Percentiles rank a stretch among this genome's conserved stretches.
Conservation (phyloP, 2,113 vertebrate genomes). For the Sapajus apella region DNA sequence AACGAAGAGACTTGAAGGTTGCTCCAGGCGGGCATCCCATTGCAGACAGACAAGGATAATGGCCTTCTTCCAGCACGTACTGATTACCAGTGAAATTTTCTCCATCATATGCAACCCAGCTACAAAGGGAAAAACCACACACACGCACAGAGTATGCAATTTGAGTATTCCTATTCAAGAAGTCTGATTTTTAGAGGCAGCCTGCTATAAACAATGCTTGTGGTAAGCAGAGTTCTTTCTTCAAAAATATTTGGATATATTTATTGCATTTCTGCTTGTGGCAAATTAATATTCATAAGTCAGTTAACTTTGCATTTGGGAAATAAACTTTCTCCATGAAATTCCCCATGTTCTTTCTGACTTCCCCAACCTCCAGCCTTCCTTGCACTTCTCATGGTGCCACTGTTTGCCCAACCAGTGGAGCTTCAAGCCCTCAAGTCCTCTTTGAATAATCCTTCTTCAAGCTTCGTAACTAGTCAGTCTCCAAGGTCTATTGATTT, state of each 20-base stretch:
- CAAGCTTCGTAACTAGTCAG: background rate
- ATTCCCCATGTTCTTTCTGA: background rate
- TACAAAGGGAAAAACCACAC: conserved; percentile 77
- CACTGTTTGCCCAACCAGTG: background rate
- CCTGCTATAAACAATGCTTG: background rate
- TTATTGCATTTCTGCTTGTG: background rate
- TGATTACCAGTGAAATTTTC: conserved; percentile 91
- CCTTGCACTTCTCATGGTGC: background rate
- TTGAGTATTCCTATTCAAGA: background rate
- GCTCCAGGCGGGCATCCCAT: conserved; percentile 90
- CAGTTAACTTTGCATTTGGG: background rate
- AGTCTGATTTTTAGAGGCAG: background rate
- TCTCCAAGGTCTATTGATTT: background rate
- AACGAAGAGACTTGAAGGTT: conserved; percentile 88
- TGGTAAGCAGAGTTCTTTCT: background rate
- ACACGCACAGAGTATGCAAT: background rate
- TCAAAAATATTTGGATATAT: background rate
- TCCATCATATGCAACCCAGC: conserved; percentile 93
- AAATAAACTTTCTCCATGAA: background rate
- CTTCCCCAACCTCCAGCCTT: background rate
- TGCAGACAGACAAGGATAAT: conserved; percentile 87
- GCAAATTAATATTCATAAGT: background rate
- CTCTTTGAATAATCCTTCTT: background rate
- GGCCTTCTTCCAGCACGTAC: conserved; percentile 95
- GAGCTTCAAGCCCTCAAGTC: background rate